Conservation (phyloP, 2,888 invertebrate genomes). For the Harpagoxenus sublaevis region DNA sequence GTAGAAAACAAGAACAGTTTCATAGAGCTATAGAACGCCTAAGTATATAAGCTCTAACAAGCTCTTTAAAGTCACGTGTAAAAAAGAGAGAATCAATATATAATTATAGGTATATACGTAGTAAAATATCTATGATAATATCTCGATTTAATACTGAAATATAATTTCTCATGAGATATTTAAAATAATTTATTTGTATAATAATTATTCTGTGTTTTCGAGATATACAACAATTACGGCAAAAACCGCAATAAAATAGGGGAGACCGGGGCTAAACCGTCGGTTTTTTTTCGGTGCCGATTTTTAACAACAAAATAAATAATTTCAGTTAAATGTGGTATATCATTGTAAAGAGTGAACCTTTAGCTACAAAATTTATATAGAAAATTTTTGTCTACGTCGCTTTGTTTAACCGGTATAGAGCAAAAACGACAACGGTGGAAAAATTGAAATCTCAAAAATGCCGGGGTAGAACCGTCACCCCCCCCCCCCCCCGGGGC, state of each 20-base stretch:
- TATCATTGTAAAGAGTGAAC: too few relatives aligned
- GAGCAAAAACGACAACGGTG: too few relatives aligned
- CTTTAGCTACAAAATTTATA: too few relatives aligned
- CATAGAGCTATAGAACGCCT: background rate
- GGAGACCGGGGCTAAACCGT: too few relatives aligned
- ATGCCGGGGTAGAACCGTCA: too few relatives aligned
- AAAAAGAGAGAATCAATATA: background rate
- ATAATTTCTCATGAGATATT: slow-evolving; percentile 15
- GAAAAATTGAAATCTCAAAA: too few relatives aligned
- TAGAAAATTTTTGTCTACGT: too few relatives aligned
- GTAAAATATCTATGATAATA: background rate
- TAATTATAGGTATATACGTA: background rate
- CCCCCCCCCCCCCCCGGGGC: too few relatives aligned
- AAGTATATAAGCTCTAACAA: background rate
- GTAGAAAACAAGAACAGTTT: slow-evolving; percentile 29
- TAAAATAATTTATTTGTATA: slow-evolving; percentile 11
- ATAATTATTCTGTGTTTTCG: slow-evolving; percentile 9
- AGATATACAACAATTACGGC: background rate
- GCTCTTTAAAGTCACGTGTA: background rate
- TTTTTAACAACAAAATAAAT: too few relatives aligned
- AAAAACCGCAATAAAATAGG: background rate
- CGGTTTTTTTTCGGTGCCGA: too few relatives aligned
- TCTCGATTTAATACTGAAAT: background rate
- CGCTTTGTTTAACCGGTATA: too few relatives aligned
- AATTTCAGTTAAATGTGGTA: too few relatives aligned